Base-by-base conservation (phyloP, 1,140 invertebrate species). In the Ladona fulva region DNA sequence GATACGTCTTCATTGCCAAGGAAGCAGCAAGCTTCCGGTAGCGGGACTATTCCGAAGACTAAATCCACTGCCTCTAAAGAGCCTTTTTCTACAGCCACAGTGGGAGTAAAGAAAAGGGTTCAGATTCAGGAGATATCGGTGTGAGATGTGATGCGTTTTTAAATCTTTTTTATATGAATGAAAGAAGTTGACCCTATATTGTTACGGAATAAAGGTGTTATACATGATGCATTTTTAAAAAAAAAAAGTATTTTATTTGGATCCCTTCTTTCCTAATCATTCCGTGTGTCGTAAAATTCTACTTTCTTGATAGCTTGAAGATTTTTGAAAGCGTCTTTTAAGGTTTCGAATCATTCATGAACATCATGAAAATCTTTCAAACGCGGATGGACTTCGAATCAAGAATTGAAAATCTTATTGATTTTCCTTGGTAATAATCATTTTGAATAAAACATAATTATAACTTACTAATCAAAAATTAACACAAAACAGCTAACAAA, bases 101-200 rank as follows among this genome's bases (percentile, higher is more conserved):
- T 66, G 52, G 52, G 91, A 76, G 90, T 92, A 85, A 94, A 94
- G 84, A 94, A 94, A 85, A 89, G 93, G 81, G 93, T 94, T 80
- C 93, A 94, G 85, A 94, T 94, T 84, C 93, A 94, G 85, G 93
- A 94, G 84, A 94, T 94, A 86, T 94, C 93, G 73, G 93, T 94
- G 84, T 94, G 89, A 91, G 83, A 83, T 80, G 84, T 66, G 52
- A 66, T 66, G 52, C 14, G n/a, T 66, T 66, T 66, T 22, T 66
- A 66, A 19, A 19, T 66, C 52, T 66, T 66, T 66, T 66, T 66
- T 66, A 66, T 22, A 66, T 66, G 52, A 66, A 19, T 66, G 52
- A 66, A 66, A 66, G 52, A 66, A 66, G 52, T 16, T 66, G 52
- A 66, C 52, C 52, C 52, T 66, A 66, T 19, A 19, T 66, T 66